Evolutionary conservation across 1,140 invertebrate genomes (phyloP), one percentile per base, ranked within the genome.

Genomic region (Teleogryllus occipitalis): DNA sequence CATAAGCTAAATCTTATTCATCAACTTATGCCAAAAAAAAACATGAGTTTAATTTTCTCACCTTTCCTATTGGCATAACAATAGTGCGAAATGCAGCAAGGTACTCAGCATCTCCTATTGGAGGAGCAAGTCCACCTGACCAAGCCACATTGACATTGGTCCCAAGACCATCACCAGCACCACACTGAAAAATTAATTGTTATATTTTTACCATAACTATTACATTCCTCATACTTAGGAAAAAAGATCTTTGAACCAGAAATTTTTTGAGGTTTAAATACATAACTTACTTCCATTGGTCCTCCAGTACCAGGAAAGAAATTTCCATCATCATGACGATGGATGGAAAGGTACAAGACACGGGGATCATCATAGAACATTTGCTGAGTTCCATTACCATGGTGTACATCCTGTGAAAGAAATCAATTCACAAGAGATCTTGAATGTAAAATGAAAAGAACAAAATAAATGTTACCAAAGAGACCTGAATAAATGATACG

Each of bases 251-350:
- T 77, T 18, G 8, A 47, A 47, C 39, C 18, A 1, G 27, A 39
- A 39, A 39, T 2, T 22, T 10, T 27, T 27, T 15, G 39, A 75
- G 21, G 10, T 5, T 27, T 75, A 46, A 15, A 12, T 75, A 75
- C 74, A 75, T 77, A 8, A 77, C 18, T 80, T 85, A 90, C 88
- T 85, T 99, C 97, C 54, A 91, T 92, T 49, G 94, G 92, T 74
- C 93, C 95, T 54, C 97, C 97, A 14, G 97, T 98, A 79, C 98
- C 98, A 39, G 98, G 98, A 89, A 99, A 99, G 88, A 99, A 99
- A 87, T 99, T 99, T 76, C 98, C 98, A 86, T 98, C 97, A 89
- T 99, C 98, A 90, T 99, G 98, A 82, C 98, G 93, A 91, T 99
- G 98, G 85, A 99, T 93, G 82, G 97, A 99, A 82, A 99, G 90